These are phyloP conservation scores for Nylanderia fulva DNA, from an alignment of 1,140 invertebrate genomes.

Conservation along the genomic window DNA sequence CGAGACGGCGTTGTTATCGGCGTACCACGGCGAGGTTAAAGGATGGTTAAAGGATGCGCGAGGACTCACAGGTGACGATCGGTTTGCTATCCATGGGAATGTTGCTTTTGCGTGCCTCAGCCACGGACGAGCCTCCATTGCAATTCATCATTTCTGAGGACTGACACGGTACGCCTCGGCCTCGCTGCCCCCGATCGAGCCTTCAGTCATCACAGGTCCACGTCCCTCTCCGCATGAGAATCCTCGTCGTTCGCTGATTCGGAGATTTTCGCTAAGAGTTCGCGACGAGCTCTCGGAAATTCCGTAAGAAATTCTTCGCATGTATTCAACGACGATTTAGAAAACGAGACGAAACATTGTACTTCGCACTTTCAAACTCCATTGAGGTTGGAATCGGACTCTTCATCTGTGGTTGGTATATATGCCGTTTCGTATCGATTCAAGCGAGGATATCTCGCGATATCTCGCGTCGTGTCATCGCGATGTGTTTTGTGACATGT, in stretches of 20 bases:
- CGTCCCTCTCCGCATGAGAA: conserved; percentile 65
- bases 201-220: conserved; percentile 75
- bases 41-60: conserved; percentile 42
- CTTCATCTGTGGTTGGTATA: not conserved
- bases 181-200: conserved; percentile 52
- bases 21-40: not conserved
- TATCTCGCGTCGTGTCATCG: conserved; percentile 51
- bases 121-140: conserved; percentile 80
- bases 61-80: conserved; percentile 84
- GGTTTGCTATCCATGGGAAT: conserved; percentile 82
- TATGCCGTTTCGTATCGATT: conserved; percentile 61
- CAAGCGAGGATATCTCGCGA: conserved; percentile 26
- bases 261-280: not conserved
- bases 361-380: conserved; percentile 39
- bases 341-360: conserved; percentile 53
- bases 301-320: not conserved
- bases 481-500: not conserved
- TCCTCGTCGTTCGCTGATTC: conserved; percentile 1
- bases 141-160: conserved; percentile 83
- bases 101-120: conserved; percentile 74
- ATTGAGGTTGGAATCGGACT: conserved; percentile 68
- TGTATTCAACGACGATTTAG: not conserved
- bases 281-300: not conserved
- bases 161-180: conserved; percentile 48
- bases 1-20: conserved; percentile 62